Conservation (phyloP, 37 sponge, comb jelly and placozoan species). For the Crambe crambe region DNA sequence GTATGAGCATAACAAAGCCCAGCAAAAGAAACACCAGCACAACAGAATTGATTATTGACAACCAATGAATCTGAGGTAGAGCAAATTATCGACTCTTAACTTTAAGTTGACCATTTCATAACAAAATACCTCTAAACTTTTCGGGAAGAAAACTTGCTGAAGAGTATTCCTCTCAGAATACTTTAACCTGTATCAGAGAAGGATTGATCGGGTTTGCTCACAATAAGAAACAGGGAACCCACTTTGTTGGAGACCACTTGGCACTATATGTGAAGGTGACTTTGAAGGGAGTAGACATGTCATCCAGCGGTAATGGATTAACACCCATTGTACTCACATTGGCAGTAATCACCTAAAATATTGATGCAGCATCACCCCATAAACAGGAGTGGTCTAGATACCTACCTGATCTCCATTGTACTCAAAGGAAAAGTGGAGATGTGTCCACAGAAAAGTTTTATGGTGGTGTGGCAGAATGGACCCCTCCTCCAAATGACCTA, state of each 20-base stretch:
- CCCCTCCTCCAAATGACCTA: conserved; percentile 91
- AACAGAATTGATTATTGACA: conserved; percentile 91
- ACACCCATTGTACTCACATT: conserved; percentile 76
- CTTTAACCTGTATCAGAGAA: conserved; percentile 10
- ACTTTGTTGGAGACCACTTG: conserved; percentile 77
- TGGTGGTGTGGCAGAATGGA: conserved; percentile 84
- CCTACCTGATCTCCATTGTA: conserved; percentile 77
- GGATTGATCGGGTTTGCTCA: not conserved
- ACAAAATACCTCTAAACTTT: conserved; percentile 54
- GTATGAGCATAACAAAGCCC: conserved; percentile 85
- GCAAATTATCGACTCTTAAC: not conserved
- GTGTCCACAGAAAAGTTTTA: conserved; percentile 79
- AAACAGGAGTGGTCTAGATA: not conserved
- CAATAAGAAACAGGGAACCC: not conserved
- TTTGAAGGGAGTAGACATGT: conserved; percentile 58
- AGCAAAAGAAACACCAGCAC: conserved; percentile 82
- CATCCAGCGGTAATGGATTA: conserved; percentile 68
- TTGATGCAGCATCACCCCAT: not conserved
- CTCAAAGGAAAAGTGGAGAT: conserved; percentile 80
- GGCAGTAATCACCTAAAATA: conserved; percentile 68
- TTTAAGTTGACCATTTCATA: too few relatives aligned
- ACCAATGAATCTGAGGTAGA: conserved; percentile 87
- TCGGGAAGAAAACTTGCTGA: conserved; percentile 58
- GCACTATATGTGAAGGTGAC: conserved; percentile 82
- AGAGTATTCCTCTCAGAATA: conserved; percentile 38